phyloP scores from a whole-genome alignment of 2,113 vertebrate genomes.

The Phylloscopus trochilus region DNA sequence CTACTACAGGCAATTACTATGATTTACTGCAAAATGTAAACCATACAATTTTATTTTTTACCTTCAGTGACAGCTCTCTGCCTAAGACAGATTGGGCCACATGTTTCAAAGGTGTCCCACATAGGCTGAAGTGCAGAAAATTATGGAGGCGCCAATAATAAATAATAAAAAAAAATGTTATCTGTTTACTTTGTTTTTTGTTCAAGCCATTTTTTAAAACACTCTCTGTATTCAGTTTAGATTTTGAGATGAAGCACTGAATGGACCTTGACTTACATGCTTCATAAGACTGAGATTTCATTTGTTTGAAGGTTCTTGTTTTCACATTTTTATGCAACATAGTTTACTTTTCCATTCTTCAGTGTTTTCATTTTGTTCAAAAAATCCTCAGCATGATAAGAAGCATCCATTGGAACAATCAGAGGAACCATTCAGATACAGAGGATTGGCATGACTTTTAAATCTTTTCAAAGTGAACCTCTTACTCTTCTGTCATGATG shows the following conservation, averaged over 20 bases:
- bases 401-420: neutral
- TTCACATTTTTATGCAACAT: neutral
- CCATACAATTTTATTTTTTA: neutral
- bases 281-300: neutral
- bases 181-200: neutral
- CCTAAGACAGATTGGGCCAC: neutral
- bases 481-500: neutral
- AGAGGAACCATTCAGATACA: neutral
- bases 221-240: neutral
- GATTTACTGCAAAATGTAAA: neutral
- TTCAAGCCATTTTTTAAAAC: neutral
- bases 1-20: neutral
- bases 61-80: neutral
- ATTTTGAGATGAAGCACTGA: neutral
- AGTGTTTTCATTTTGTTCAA: neutral
- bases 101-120: neutral
- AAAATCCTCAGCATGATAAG: neutral
- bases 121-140: neutral
- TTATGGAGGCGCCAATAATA: neutral
- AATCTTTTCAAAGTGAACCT: neutral
- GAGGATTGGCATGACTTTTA: neutral
- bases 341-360: neutral
- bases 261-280: neutral
- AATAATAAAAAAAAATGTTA: neutral
- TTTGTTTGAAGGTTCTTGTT: neutral